Evolutionary conservation across 2,797 vertebrate species (phyloP).

Genomic region (Mormyrus hasselquistii): DNA sequence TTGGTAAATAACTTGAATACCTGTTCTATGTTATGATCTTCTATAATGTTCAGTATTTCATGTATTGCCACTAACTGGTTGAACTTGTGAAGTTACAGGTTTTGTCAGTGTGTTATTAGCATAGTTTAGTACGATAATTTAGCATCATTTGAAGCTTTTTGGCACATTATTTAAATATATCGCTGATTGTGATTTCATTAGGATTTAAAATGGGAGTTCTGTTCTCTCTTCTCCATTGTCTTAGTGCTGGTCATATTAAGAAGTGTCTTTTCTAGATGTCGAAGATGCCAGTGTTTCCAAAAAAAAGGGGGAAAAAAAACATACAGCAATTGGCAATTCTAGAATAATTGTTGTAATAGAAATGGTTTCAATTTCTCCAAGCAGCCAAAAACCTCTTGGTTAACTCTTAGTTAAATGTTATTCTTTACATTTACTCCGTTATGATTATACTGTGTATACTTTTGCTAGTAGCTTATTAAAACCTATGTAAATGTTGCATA

Average conservation of each 20-base stretch:
- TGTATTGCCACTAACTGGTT: not conserved
- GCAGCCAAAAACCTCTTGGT: not conserved
- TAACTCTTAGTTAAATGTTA: not conserved
- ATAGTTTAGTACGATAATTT: not conserved
- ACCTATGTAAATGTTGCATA: not conserved
- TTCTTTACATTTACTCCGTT: not conserved
- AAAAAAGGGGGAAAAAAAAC: not conserved
- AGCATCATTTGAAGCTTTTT: not conserved
- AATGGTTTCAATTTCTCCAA: not conserved
- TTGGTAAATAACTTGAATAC: not conserved
- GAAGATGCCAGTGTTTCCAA: not conserved
- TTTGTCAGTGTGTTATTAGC: not conserved
- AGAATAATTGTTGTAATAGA: not conserved
- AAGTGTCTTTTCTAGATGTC: not conserved
- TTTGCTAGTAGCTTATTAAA: not conserved
- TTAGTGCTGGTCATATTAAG: not conserved
- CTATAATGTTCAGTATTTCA: not conserved
- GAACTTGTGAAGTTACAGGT: not conserved
- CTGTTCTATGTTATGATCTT: not conserved
- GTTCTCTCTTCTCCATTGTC: not conserved
- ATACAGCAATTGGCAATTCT: not conserved
- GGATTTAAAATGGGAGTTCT: not conserved
- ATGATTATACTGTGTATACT: not conserved
- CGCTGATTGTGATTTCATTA: not conserved
- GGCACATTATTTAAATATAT: not conserved